These are phyloP conservation scores for Rhipidura dahli DNA, from an alignment of 2,113 vertebrate species.

Conservation along the genomic window DNA sequence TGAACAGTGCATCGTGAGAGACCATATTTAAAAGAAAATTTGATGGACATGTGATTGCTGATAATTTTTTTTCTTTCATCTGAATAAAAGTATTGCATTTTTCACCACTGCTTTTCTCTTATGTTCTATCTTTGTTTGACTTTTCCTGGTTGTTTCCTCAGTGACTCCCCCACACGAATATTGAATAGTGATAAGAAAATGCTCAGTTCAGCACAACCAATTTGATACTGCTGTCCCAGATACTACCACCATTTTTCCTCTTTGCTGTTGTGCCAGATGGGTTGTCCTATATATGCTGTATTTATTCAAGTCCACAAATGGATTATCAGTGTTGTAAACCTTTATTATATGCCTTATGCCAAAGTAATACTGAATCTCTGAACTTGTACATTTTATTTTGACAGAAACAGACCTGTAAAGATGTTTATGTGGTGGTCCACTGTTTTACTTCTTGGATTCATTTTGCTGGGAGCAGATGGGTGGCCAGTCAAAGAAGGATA, in stretches of 20 bases:
- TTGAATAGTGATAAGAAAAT: background rate
- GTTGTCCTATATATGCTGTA: background rate
- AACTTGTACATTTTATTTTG: constrained; percentile 54
- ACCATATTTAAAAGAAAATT: background rate
- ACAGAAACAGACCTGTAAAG: constrained; percentile 65
- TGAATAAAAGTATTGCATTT: background rate
- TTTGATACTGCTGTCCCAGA: background rate
- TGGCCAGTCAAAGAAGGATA: constrained; percentile 72
- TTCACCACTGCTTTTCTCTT: background rate
- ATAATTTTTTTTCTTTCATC: background rate
- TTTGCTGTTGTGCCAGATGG: background rate
- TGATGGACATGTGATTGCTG: background rate
- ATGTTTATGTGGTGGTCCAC: constrained; percentile 72
- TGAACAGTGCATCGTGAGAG: background rate
- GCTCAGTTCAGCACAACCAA: background rate
- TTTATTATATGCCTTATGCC: background rate
- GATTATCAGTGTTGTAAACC: background rate
- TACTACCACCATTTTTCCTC: background rate
- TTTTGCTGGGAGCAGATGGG: constrained; percentile 68
- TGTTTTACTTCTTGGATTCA: constrained; percentile 68
- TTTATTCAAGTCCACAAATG: background rate
- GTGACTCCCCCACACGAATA: background rate
- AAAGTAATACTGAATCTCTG: background rate
- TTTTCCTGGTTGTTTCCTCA: background rate
- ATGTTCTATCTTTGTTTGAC: background rate